Conservation (phyloP, 2,113 vertebrate genomes). For the Phycodurus eques region DNA sequence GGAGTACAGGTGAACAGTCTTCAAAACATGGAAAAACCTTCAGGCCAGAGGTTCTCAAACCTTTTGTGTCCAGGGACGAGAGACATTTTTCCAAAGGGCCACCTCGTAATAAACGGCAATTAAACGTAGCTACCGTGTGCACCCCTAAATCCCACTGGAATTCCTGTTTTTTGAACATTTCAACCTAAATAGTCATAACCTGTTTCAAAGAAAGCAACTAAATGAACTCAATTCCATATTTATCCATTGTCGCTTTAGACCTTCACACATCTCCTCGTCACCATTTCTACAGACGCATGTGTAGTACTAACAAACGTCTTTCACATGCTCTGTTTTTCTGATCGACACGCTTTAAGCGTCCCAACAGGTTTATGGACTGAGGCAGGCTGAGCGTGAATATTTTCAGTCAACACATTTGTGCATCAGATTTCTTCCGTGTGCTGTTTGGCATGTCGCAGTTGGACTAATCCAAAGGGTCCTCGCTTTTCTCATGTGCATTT, state of each 20-base stretch:
- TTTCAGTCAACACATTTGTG: neutral
- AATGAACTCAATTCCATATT: no score
- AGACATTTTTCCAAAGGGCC: neutral
- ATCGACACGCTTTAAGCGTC: neutral
- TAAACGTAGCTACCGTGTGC: neutral
- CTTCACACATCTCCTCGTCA: neutral
- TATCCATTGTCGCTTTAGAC: neutral
- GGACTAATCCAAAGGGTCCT: neutral
- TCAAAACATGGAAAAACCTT: neutral
- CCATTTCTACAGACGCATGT: neutral
- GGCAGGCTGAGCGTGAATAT: neutral
- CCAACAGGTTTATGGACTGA: neutral
- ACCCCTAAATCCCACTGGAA: no score
- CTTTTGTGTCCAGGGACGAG: neutral
- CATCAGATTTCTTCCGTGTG: neutral
- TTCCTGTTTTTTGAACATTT: no score
- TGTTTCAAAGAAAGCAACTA: no score
- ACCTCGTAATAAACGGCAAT: neutral
- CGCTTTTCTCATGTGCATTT: neutral
- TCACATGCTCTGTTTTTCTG: neutral
- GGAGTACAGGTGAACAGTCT: neutral
- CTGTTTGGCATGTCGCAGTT: neutral
- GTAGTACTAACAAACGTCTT: neutral
- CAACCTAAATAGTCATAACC: no score
- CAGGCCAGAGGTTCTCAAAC: neutral